Percentiles rank a stretch among this genome's conserved stretches.
Evolutionary conservation across 37 sponge, comb jelly and placozoan genomes (phyloP).

Genomic region (Theonella swinhoei): DNA sequence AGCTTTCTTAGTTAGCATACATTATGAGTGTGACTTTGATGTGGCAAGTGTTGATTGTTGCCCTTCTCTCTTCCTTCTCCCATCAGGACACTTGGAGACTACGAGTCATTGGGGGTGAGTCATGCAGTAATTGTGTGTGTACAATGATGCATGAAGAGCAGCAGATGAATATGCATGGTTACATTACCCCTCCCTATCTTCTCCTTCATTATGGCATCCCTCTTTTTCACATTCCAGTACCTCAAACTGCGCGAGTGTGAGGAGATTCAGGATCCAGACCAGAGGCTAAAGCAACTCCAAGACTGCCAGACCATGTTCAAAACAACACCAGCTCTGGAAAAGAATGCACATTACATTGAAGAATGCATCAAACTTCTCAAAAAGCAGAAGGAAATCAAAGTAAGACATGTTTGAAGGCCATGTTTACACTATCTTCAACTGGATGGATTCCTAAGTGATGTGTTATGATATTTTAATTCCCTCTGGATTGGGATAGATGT

Average conservation of each 20-base stretch:
- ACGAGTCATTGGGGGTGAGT: slow-evolving; percentile 30
- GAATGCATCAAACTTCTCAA: slow-evolving; percentile 40
- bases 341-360: slow-evolving; percentile 15
- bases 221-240: too few species aligned
- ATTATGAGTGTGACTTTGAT: background rate
- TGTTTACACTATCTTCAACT: too few species aligned
- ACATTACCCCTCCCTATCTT: too few species aligned
- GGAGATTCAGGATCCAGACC: background rate
- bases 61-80: background rate
- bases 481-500: too few species aligned
- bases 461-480: too few species aligned
- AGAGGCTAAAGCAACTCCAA: background rate
- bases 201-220: too few species aligned
- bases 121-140: too few species aligned
- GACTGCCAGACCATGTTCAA: slow-evolving; percentile 18
- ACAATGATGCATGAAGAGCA: too few species aligned
- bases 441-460: too few species aligned
- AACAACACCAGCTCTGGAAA: background rate
- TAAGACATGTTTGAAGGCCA: too few species aligned
- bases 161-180: too few species aligned
- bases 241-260: slow-evolving; percentile 5
- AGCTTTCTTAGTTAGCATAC: background rate
- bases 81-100: slow-evolving; percentile 9
- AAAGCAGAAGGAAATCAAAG: slow-evolving; percentile 43
- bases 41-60: slow-evolving; percentile 4